Evolutionary conservation across 2,797 vertebrate species (phyloP), one percentile per base, ranked within the genome.

Genomic region (Threskiornis aethiopicus): DNA sequence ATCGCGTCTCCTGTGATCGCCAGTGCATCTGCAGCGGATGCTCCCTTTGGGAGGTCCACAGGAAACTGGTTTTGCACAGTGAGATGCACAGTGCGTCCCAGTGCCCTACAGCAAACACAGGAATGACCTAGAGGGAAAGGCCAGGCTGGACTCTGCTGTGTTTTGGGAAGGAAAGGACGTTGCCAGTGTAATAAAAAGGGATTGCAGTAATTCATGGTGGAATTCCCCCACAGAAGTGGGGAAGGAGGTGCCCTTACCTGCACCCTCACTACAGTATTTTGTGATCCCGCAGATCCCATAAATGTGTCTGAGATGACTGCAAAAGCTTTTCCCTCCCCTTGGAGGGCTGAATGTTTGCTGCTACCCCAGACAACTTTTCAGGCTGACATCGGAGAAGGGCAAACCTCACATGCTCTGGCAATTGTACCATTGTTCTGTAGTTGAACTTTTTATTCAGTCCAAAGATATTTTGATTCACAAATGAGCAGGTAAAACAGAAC

Each of bases 401-500:
- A 77, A 82, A 71, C 84, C 64, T 89, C 8, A 0, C 31, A 4
- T 80, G 81, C 72, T 93, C 84, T 92, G 84, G 72, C 89, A 55
- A 5, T 54, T 7, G 47, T 25, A 28, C 42, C 24, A 3, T 54
- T 87, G 41, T 87, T 78, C 65, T 92, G 62, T 15, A 75, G 64
- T 0, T 89, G 81, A 95, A 95, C 81, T 92, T 89, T 61, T 93
- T 42, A 73, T 67, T 87, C 88, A 16, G 47, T 92, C 75, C 75
- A 92, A 67, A 76, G 66, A 79, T 47, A 52, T 69, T 94, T 77
- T 35, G 70, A 33, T 91, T 95, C 57, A 46, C 81, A 93, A 83
- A 88, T 37, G 51, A 81, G 84, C 93, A 96, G 90, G 91, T 90
- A 91, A 88, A 94, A 90, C 39, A 71, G 91, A 81, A 65, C n/a